phyloP scores from a whole-genome alignment of 2,888 invertebrate species.

The Drosophila trichaetosa region DNA sequence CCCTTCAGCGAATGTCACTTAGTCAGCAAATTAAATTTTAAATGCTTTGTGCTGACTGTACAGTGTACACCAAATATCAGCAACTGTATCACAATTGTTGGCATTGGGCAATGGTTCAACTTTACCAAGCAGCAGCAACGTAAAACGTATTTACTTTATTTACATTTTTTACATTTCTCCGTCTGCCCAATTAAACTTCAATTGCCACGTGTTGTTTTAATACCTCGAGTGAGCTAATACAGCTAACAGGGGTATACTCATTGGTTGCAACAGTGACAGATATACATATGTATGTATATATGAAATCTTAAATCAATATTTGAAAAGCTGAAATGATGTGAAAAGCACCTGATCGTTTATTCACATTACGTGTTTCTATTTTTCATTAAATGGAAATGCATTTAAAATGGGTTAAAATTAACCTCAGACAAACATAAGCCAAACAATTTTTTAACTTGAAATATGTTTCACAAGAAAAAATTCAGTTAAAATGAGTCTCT shows the following conservation, averaged over 20 bases:
- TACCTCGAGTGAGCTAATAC: conserved; percentile 8
- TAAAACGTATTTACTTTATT: conserved; percentile 59
- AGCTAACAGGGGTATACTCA: conserved; percentile 30
- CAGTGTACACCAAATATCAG: conserved; percentile 21
- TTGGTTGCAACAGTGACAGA: background rate
- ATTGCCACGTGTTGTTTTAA: conserved; percentile 65
- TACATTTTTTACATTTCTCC: conserved; percentile 37
- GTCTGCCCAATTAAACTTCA: conserved; percentile 71
- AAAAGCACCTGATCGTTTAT: background rate
- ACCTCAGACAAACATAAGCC: background rate
- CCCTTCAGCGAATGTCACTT: conserved; percentile 50
- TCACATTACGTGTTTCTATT: background rate
- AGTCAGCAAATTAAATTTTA: conserved; percentile 45
- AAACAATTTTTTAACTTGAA: background rate
- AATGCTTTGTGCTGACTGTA: conserved; percentile 42
- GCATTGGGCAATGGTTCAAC: conserved; percentile 24
- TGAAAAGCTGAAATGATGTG: background rate
- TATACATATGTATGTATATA: background rate
- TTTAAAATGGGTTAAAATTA: background rate
- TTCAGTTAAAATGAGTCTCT: background rate
- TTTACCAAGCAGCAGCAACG: conserved; percentile 14
- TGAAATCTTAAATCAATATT: background rate
- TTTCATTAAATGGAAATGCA: background rate
- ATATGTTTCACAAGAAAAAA: background rate
- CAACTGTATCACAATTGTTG: conserved; percentile 22